Percentiles rank a stretch among this genome's conserved stretches.
These are phyloP conservation scores for Matsumurasca onukii DNA, from an alignment of 1,140 invertebrate genomes.

Conservation along the genomic window DNA sequence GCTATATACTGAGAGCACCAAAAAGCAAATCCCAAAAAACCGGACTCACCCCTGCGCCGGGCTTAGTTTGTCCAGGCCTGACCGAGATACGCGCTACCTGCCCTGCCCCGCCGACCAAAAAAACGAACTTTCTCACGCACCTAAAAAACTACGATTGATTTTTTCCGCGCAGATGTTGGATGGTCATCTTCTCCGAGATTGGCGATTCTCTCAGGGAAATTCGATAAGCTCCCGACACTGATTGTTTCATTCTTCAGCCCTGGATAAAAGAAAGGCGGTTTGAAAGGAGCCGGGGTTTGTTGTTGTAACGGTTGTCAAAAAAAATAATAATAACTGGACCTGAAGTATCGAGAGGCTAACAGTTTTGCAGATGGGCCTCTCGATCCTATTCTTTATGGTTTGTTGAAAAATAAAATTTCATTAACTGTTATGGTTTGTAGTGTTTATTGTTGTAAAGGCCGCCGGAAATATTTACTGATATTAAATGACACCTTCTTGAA, in stretches of 20 bases:
- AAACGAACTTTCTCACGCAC: slow-evolving; percentile 8
- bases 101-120: background rate
- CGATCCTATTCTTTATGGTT: too few species aligned
- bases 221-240: slow-evolving; percentile 9
- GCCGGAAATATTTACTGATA: too few species aligned
- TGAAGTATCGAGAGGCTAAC: too few species aligned
- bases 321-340: slow-evolving; percentile 21
- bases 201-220: slow-evolving; percentile 18
- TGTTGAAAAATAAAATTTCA: too few species aligned
- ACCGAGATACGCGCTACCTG: slow-evolving; percentile 23
- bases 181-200: slow-evolving; percentile 10
- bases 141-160: slow-evolving; percentile 26
- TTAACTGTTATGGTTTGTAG: too few species aligned
- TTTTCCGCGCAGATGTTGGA: slow-evolving; percentile 24
- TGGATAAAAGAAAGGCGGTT: background rate
- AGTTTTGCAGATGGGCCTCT: too few species aligned
- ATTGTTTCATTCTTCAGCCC: slow-evolving; percentile 11
- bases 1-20: background rate
- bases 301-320: slow-evolving; percentile 21
- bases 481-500: too few species aligned
- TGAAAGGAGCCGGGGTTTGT: slow-evolving; percentile 2
- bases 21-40: background rate
- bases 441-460: too few species aligned
- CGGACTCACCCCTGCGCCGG: background rate
- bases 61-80: slow-evolving; percentile 23